Evolutionary conservation across 2,797 vertebrate species (phyloP).

Genomic region (Enteromius afrohamiltoni): DNA sequence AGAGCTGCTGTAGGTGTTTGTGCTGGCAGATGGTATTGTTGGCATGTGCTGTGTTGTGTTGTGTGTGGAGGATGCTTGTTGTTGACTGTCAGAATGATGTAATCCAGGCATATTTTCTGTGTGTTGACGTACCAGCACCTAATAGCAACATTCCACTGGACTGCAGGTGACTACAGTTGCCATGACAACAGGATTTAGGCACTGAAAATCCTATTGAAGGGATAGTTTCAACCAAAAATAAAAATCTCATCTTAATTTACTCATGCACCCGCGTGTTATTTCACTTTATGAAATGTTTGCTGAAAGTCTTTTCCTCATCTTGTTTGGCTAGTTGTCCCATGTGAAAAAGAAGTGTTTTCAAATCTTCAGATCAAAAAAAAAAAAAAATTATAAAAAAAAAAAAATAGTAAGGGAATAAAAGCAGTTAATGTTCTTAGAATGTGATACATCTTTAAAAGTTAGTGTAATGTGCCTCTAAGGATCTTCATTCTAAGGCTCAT

Average conservation of each 20-base stretch:
- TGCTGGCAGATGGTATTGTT: conserved; percentile 26
- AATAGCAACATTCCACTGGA: conserved; percentile 59
- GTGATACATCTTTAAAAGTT: conserved; percentile 40
- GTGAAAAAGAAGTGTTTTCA: background rate
- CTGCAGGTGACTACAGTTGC: conserved; percentile 67
- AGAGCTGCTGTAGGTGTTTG: conserved; percentile 13
- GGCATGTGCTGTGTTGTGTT: conserved; percentile 8
- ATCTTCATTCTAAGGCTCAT: conserved; percentile 70
- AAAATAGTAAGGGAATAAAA: background rate
- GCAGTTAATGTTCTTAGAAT: background rate
- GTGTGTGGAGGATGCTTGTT: background rate
- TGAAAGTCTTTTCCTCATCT: background rate
- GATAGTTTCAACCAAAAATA: background rate
- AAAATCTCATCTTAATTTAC: background rate
- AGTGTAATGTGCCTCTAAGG: conserved; percentile 71
- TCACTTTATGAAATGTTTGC: background rate
- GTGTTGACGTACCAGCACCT: conserved; percentile 60
- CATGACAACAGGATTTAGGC: conserved; percentile 69
- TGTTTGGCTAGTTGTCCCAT: background rate
- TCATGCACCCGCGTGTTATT: background rate
- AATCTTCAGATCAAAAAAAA: background rate
- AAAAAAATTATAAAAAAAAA: too few relatives aligned
- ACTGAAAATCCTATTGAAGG: conserved; percentile 9
- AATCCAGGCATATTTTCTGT: conserved; percentile 31
- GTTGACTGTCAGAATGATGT: conserved; percentile 11